phyloP scores from a whole-genome alignment of 2,888 invertebrate genomes.

The Parnassius mnemosyne region DNA sequence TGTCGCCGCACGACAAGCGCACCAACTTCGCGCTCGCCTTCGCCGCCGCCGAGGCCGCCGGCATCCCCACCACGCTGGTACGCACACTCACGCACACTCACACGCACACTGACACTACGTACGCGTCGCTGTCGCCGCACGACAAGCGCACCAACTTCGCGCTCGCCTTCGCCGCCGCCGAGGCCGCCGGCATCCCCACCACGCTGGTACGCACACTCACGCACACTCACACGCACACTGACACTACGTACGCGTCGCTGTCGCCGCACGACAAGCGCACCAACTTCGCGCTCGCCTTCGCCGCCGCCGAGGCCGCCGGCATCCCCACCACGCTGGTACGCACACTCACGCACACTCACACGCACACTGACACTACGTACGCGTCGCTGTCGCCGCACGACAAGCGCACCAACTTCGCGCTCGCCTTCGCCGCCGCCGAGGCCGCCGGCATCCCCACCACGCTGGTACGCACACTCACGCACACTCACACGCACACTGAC shows the following conservation, averaged over 20 bases:
- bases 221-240: slow-evolving; percentile 43
- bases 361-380: slow-evolving; percentile 37
- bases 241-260: slow-evolving; percentile 57
- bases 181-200: slow-evolving; percentile 93
- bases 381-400: no score
- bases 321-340: slow-evolving; percentile 94
- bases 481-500: no score
- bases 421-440: no score
- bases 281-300: slow-evolving; percentile 95
- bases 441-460: no score
- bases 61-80: slow-evolving; percentile 94
- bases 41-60: slow-evolving; percentile 94
- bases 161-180: slow-evolving; percentile 94
- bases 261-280: slow-evolving; percentile 89
- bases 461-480: no score
- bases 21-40: slow-evolving; percentile 95
- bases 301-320: slow-evolving; percentile 95
- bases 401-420: no score
- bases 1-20: slow-evolving; percentile 89
- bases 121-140: slow-evolving; percentile 82
- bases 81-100: slow-evolving; percentile 67
- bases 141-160: slow-evolving; percentile 94
- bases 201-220: slow-evolving; percentile 93
- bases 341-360: slow-evolving; percentile 62
- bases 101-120: neutral